Evolutionary conservation across 2,888 invertebrate genomes (phyloP).

Genomic region (Anticlea derivata): DNA sequence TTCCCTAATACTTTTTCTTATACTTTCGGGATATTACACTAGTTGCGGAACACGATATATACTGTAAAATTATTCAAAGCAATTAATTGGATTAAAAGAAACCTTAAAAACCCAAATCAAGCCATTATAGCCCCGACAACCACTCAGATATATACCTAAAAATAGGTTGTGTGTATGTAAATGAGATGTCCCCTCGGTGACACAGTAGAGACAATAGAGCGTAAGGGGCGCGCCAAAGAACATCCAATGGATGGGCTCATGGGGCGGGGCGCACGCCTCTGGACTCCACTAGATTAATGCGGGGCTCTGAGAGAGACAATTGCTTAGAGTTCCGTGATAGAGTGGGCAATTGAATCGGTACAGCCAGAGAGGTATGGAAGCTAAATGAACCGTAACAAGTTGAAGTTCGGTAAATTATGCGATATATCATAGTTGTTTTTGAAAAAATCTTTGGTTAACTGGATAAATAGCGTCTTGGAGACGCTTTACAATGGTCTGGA

Average conservation of each 20-base stretch:
- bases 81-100: not conserved
- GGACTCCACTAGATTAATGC: conserved; percentile 49
- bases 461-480: too few relatives aligned
- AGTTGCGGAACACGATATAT: too few relatives aligned
- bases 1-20: too few relatives aligned
- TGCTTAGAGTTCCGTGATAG: not conserved
- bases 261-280: conserved; percentile 56
- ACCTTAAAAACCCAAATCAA: not conserved
- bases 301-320: not conserved
- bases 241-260: conserved; percentile 47
- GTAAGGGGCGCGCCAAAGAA: conserved; percentile 35
- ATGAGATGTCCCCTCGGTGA: conserved; percentile 35
- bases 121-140: not conserved
- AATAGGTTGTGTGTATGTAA: conserved; percentile 20
- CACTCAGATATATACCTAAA: conserved; percentile 3
- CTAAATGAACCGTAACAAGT: too few relatives aligned
- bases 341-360: not conserved
- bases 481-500: too few relatives aligned
- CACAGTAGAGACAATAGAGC: conserved; percentile 37
- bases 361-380: not conserved
- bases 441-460: too few relatives aligned
- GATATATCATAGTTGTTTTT: too few relatives aligned
- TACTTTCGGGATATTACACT: too few relatives aligned
- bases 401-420: too few relatives aligned
- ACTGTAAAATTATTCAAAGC: too few relatives aligned